Evolutionary conservation across 2,888 invertebrate genomes (phyloP), one percentile per base, ranked within the genome.

Genomic region (Lepidocyrtoides sp.): DNA sequence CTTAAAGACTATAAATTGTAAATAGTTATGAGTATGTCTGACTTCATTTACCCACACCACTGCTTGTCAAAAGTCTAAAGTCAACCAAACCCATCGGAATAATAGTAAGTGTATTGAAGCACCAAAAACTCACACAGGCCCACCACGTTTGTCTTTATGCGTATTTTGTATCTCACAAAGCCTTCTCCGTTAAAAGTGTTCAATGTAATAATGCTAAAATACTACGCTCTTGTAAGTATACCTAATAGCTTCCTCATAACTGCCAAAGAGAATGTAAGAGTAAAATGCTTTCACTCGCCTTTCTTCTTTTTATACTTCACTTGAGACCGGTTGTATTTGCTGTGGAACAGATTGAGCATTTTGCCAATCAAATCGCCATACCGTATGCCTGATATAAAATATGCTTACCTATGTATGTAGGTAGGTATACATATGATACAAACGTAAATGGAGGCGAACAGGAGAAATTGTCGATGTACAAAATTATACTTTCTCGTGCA

Each of bases 401-500:
- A 17, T 51, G 51, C 51, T 51, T 51, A 2, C 1, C 51, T 14
- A 17, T 14, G 54, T 54, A 54, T 54, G 54, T 54, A 44, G 2
- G 14, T 48, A 12, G 12, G 10, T 12, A 48, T 48, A 14, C 14
- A 48, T 12, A 14, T 12, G 48, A 12, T n/a, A n/a, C n/a, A n/a
- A 48, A 14, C 48, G 7, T 48, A 14, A 17, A 4, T n/a, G 17
- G 17, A 51, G 51, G 17, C n/a, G 14, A 12, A 12, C 2, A 48
- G 48, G 51, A 32, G 20, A 36, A 69, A 32, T 69, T 17, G 0
- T 32, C 36, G 32, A 3, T 51, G 17, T 51, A n/a, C 36, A 69
- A 32, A n/a, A 72, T 41, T 41, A 23, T 32, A 20, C 72, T 72
- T 72, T 72, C 72, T 72, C 72, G 72, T 41, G 44, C n/a, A 44